A percentile compares a stretch with the other conserved stretches of the same genome.
phyloP scores from a whole-genome alignment of 2,888 invertebrate species.

The Sepiola atlantica region DNA sequence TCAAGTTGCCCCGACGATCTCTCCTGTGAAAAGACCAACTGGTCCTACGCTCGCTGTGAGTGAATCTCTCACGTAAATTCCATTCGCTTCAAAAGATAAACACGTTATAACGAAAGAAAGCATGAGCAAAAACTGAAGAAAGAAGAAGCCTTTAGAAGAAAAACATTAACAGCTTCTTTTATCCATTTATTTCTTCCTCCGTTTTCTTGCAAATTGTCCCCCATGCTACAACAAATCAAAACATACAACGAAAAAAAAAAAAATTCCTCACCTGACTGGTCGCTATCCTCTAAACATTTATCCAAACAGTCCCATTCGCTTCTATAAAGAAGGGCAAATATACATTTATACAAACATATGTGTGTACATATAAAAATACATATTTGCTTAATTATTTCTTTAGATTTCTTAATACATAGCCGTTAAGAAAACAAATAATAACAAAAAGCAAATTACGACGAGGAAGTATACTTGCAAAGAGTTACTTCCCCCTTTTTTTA shows the following conservation, averaged over 20 bases:
- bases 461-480: not conserved
- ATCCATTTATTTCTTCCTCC: not conserved
- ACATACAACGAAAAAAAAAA: no score
- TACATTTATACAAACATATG: not conserved
- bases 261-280: slow-evolving; percentile 32
- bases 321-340: not conserved
- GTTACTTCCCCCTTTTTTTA: not conserved
- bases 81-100: slow-evolving; percentile 32
- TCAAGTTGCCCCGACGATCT: slow-evolving; percentile 32
- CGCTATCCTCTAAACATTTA: slow-evolving; percentile 1
- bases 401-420: not conserved
- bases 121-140: not conserved
- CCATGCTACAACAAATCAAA: not conserved
- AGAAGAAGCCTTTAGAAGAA: slow-evolving; percentile 32
- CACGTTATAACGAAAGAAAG: slow-evolving; percentile 32
- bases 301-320: not conserved
- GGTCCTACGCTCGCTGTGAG: not conserved
- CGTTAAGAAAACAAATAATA: not conserved
- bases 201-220: not conserved
- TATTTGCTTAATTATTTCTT: not conserved
- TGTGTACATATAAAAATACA: not conserved
- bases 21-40: slow-evolving; percentile 32
- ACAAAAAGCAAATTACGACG: not conserved
- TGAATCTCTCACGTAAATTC: slow-evolving; percentile 1
- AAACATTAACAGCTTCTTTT: slow-evolving; percentile 5